phyloP scores from a whole-genome alignment of 2,888 invertebrate genomes.

The Tromatobia lineatoria region DNA sequence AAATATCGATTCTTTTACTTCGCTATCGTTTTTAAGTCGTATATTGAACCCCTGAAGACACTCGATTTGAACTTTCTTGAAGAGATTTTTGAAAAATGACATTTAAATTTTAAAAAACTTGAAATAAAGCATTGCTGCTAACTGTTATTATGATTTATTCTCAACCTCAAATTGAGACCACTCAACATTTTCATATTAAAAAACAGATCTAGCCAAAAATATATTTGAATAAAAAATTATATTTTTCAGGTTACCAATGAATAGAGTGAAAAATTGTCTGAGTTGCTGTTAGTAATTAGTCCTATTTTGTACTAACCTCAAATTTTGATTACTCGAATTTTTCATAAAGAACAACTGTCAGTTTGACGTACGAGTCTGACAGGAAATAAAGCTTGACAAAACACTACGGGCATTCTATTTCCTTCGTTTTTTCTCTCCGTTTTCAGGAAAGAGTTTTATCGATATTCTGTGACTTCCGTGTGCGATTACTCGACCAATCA shows the following conservation, averaged over 20 bases:
- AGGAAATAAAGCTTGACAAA: neutral
- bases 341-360: neutral
- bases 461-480: slow-evolving; percentile 13
- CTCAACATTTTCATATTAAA: no score
- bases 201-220: neutral
- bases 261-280: neutral
- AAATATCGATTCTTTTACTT: no score
- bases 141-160: no score
- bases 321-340: neutral
- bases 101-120: no score
- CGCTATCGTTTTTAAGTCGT: no score
- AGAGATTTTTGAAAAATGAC: no score
- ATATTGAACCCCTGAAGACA: no score
- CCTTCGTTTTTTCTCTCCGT: neutral
- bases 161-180: no score
- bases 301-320: neutral
- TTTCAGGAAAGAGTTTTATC: neutral
- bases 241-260: neutral
- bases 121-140: no score
- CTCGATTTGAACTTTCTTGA: no score
- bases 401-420: neutral
- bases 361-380: no score
- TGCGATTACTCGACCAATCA: slow-evolving; percentile 36
- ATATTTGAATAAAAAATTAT: neutral
- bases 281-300: neutral